A percentile compares a stretch with the other conserved stretches of the same genome.
These are phyloP conservation scores for Bubalus kerabau DNA, from an alignment of 2,113 vertebrate genomes.

Conservation along the genomic window DNA sequence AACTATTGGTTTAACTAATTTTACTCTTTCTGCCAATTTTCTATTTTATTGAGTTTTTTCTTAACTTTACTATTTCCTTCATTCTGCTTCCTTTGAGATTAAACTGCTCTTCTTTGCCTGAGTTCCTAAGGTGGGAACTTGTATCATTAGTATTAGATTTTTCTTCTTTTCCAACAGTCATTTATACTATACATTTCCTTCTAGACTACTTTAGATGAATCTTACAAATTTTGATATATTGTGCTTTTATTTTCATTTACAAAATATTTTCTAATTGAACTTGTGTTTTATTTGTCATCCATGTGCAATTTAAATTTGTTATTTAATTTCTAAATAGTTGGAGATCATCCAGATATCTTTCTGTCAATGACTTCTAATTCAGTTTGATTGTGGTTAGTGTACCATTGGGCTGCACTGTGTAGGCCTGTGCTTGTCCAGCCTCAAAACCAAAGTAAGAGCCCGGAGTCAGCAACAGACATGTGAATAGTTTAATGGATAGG, in stretches of 20 bases:
- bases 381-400: neutral
- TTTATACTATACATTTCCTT: neutral
- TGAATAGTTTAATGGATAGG: neutral
- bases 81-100: neutral
- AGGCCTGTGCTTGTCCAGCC: neutral
- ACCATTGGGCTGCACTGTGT: neutral
- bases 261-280: neutral
- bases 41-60: neutral
- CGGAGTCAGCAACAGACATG: neutral
- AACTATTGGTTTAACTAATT: neutral
- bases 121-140: neutral
- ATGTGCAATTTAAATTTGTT: neutral
- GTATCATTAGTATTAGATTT: neutral
- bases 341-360: neutral
- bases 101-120: neutral
- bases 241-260: neutral
- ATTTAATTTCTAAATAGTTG: neutral
- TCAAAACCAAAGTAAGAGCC: neutral
- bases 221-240: neutral
- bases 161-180: neutral
- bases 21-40: neutral
- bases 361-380: neutral
- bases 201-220: neutral
- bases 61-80: neutral
- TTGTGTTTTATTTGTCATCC: neutral